Percentiles rank a stretch among this genome's conserved stretches.
Conservation (phyloP, 1,140 invertebrate species). For the Cyclargus thomasi region DNA sequence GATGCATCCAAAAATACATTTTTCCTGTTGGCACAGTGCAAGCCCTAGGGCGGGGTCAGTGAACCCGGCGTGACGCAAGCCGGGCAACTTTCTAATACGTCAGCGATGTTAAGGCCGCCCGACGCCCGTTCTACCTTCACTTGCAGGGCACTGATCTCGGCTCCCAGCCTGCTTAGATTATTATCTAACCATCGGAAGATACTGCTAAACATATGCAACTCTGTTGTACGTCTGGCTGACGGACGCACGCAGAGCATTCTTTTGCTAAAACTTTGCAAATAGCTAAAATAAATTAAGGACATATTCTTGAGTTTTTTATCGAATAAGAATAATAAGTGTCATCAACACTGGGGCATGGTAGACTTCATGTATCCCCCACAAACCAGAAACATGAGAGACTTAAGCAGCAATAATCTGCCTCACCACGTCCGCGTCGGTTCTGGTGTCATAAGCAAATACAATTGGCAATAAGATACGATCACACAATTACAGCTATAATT, state of each 20-base stretch:
- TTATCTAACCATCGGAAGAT: not conserved
- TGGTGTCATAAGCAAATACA: not conserved
- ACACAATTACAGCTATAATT: not conserved
- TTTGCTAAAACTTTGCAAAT: too few relatives aligned
- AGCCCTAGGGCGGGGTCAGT: not conserved
- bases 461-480: not conserved
- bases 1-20: not conserved
- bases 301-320: too few relatives aligned
- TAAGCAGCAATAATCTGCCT: not conserved
- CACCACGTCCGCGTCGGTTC: not conserved
- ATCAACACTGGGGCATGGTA: too few relatives aligned
- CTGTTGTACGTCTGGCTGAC: not conserved
- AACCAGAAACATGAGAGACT: too few relatives aligned
- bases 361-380: too few relatives aligned
- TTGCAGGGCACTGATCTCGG: not conserved
- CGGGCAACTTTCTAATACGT: not conserved
- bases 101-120: not conserved
- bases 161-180: not conserved
- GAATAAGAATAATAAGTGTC: too few relatives aligned
- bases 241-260: too few relatives aligned
- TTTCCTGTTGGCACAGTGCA: conserved; percentile 2
- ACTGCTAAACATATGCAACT: not conserved
- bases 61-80: not conserved
- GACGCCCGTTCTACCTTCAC: not conserved
- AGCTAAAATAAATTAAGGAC: too few relatives aligned